Evolutionary conservation across 2,888 invertebrate genomes (phyloP).

Genomic region (Capitulum mitella): DNA sequence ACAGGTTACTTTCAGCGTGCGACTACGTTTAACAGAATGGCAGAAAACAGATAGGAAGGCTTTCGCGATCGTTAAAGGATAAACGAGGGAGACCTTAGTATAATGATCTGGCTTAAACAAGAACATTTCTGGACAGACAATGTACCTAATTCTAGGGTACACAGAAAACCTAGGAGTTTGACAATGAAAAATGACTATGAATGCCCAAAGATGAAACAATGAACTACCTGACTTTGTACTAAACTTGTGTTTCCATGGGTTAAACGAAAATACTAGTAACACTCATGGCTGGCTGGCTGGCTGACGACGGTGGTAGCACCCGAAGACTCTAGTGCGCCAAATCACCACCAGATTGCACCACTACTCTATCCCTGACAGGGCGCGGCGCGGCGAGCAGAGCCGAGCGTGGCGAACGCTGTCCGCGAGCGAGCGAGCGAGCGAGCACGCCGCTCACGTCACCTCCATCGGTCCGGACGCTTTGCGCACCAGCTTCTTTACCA

Average conservation of each 20-base stretch:
- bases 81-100: no score
- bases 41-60: neutral
- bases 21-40: neutral
- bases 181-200: slow-evolving; percentile 14
- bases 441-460: neutral
- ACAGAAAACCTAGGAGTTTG: neutral
- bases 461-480: neutral
- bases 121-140: neutral
- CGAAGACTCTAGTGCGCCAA: neutral
- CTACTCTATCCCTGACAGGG: neutral
- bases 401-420: no score
- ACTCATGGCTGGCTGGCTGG: neutral
- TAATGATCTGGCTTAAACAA: neutral
- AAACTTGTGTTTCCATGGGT: slow-evolving; percentile 12
- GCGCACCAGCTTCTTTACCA: neutral
- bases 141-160: neutral
- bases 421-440: neutral
- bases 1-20: neutral
- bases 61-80: neutral
- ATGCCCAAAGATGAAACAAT: slow-evolving; percentile 17
- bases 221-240: slow-evolving; percentile 17
- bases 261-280: neutral
- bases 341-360: neutral
- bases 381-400: neutral
- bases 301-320: neutral